phyloP scores from a whole-genome alignment of 2,113 vertebrate species.

The Chlamydotis undulata region DNA sequence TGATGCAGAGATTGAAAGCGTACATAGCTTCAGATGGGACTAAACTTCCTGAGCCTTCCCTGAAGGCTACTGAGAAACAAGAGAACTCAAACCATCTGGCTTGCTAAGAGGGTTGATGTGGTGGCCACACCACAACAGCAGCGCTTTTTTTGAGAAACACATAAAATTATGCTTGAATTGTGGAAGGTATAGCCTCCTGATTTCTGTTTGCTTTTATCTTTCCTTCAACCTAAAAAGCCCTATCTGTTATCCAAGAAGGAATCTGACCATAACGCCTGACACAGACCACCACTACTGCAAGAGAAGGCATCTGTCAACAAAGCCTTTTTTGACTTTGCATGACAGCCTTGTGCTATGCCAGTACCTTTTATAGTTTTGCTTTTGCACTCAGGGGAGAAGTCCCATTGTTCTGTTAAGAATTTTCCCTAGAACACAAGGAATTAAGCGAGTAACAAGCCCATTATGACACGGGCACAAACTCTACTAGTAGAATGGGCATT shows the following conservation, averaged over 20 bases:
- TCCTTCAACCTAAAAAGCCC: neutral
- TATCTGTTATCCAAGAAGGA: neutral
- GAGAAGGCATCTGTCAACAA: neutral
- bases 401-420: neutral
- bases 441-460: neutral
- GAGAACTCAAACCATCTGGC: neutral
- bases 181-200: neutral
- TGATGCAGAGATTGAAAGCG: neutral
- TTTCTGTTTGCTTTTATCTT: neutral
- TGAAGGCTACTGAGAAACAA: neutral
- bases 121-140: neutral
- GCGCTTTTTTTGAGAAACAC: neutral
- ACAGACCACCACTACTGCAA: neutral
- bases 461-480: rapidly evolving
- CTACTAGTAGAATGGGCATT: neutral
- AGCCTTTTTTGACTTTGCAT: neutral
- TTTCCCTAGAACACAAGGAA: neutral
- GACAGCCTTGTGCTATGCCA: neutral
- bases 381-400: neutral
- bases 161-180: neutral
- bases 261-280: neutral
- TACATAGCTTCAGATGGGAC: neutral
- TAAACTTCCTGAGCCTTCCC: neutral
- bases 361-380: neutral
- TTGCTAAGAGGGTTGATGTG: neutral